Evolutionary conservation across 2,888 invertebrate species (phyloP).

Genomic region (Philereme vetulata): DNA sequence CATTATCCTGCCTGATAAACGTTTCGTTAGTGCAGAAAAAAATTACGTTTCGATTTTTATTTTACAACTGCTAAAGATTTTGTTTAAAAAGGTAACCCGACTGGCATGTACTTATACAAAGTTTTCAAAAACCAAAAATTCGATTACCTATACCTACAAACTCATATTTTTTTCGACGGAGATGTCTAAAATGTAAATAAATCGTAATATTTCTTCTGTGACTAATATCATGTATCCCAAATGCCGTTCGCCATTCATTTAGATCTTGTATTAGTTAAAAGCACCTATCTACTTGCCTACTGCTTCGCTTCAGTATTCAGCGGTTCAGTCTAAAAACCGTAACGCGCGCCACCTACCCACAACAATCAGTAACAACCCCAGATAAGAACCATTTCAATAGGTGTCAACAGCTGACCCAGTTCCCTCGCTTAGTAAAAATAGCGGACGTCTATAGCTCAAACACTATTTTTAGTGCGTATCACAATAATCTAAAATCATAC

Average conservation of each 20-base stretch:
- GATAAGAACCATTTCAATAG: slow-evolving; percentile 47
- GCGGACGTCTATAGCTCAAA: slow-evolving; percentile 79
- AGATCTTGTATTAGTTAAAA: too few species aligned
- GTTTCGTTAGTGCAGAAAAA: slow-evolving; percentile 7
- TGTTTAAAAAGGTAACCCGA: neutral
- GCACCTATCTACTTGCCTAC: too few species aligned
- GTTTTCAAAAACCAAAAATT: too few species aligned
- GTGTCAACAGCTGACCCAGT: slow-evolving; percentile 74
- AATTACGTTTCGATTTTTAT: slow-evolving; percentile 10
- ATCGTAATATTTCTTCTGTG: too few species aligned
- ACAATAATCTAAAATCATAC: slow-evolving; percentile 67
- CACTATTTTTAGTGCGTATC: slow-evolving; percentile 80
- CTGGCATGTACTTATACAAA: too few species aligned
- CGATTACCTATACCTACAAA: too few species aligned
- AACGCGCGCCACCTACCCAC: slow-evolving; percentile 49
- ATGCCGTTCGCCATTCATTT: too few species aligned
- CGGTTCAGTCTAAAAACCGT: slow-evolving; percentile 3
- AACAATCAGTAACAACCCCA: slow-evolving; percentile 42
- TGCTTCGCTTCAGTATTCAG: too few species aligned
- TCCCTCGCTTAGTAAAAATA: slow-evolving; percentile 79
- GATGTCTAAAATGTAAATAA: too few species aligned
- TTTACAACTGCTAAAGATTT: neutral
- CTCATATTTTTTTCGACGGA: too few species aligned
- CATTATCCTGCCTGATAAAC: neutral
- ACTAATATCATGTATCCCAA: too few species aligned